Percentiles rank a stretch among this genome's conserved stretches.
Evolutionary conservation across 1,140 invertebrate genomes (phyloP).

Genomic region (Drosophila equinoxialis): DNA sequence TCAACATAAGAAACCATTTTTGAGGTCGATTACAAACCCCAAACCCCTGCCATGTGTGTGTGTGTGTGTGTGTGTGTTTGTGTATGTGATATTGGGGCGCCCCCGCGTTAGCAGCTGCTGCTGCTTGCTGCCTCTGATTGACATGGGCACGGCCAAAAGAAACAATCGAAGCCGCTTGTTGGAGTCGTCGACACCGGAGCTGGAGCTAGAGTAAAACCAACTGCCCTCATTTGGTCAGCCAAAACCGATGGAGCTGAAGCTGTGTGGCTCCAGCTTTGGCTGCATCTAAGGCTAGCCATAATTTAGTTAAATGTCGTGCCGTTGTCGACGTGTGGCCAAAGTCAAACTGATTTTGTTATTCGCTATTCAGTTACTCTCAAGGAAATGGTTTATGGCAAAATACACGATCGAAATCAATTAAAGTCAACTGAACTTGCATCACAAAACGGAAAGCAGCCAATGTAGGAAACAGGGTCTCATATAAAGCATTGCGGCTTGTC

Average conservation of each 20-base stretch:
- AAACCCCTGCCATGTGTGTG: conserved; percentile 34
- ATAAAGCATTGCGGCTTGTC: too few species aligned
- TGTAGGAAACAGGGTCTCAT: too few species aligned
- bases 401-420: too few species aligned
- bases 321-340: conserved; percentile 40
- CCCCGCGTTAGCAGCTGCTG: conserved; percentile 28
- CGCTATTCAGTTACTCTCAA: background rate
- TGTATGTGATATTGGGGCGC: conserved; percentile 15
- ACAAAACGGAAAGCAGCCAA: too few species aligned
- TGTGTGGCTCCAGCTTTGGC: background rate
- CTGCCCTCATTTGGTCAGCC: conserved; percentile 68
- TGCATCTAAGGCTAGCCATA: conserved; percentile 42
- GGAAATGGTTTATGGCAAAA: background rate
- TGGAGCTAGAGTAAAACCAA: conserved; percentile 26
- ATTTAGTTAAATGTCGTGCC: conserved; percentile 73
- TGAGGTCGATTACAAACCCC: conserved; percentile 49
- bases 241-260: conserved; percentile 5
- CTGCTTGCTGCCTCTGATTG: conserved; percentile 49
- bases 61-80: background rate
- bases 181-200: conserved; percentile 23
- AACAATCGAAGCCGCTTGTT: conserved; percentile 60
- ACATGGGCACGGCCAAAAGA: conserved; percentile 64
- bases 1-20: conserved; percentile 51
- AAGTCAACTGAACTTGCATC: too few species aligned
- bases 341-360: conserved; percentile 39